Base-by-base conservation (phyloP, 2,888 invertebrate species). In the Formica aserva region DNA sequence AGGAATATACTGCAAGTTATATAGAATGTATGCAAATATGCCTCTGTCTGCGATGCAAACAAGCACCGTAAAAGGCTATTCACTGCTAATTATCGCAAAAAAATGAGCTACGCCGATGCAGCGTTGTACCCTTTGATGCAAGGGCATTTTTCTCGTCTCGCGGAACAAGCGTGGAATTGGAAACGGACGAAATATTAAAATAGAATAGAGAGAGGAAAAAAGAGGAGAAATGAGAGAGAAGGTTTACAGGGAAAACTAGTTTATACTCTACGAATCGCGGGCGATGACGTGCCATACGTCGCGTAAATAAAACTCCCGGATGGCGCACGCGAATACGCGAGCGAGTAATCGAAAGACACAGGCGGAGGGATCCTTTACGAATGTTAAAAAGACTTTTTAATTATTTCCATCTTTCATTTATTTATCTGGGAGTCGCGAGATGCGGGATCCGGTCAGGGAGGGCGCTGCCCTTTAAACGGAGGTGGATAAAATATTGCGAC, bases 331-430 rank as follows among this genome's bases (percentile, higher is more conserved):
- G 72, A 41, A 65, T 55, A 75, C 69, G 63, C 80, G 67, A 69
- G 60, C 78, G 67, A 77, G 85, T 78, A 78, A 85, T 82, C 85
- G 63, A 84, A 85, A 85, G 83, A 83, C 72, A 65, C 60, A 6
- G 65, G 35, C 60, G 63, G 11, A 35, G 75, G n/a, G 32, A 66
- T 83, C 86, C 87, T 84, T 84, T 85, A 86, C 87, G 85, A 87
- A 86, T 87, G 86, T 90, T 90, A 90, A 91, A 90, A 88, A 87
- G 85, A 60, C 80, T 88, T 89, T 88, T 89, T 84, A 90, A 90
- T 88, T 89, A 89, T 89, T 89, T 89, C 85, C 86, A 87, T 87
- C 75, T 87, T 91, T 90, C 89, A 86, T 87, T 85, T 87, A 86
- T 91, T 91, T 86, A 82, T 74, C 60, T 75, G 65, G 45, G 66